Conservation (phyloP, 1,140 invertebrate species). For the Brachionus plicatilis region DNA sequence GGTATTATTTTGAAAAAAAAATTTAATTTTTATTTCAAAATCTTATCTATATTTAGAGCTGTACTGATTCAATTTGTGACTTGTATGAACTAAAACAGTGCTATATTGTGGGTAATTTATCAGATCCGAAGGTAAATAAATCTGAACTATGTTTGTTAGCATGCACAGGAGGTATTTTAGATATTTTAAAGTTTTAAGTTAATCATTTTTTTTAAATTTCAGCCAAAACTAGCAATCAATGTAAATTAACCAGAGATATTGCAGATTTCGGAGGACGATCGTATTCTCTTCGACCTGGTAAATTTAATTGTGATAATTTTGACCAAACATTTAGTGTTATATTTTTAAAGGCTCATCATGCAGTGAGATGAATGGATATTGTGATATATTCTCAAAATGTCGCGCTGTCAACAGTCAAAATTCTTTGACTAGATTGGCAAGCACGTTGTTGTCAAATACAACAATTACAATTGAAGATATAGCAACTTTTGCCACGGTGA, state of each 20-base stretch:
- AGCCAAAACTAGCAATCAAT: constrained; percentile 9
- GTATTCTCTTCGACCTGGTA: constrained; percentile 34
- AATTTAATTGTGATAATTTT: not conserved
- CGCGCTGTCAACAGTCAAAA: constrained; percentile 94
- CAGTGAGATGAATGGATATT: constrained; percentile 89
- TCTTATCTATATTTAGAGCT: not conserved
- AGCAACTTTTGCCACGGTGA: not conserved
- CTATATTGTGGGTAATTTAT: constrained; percentile 4
- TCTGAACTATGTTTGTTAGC: not conserved
- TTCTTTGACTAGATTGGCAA: constrained; percentile 88
- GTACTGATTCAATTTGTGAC: constrained; percentile 27
- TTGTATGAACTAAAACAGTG: not conserved
- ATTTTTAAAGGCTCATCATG: constrained; percentile 77
- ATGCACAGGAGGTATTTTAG: not conserved
- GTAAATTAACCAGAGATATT: not conserved
- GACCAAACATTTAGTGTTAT: not conserved
- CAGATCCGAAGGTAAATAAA: constrained; percentile 13
- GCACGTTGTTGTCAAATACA: constrained; percentile 76
- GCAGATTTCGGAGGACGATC: constrained; percentile 3
- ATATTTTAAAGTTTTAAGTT: not conserved
- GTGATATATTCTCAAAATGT: constrained; percentile 95
- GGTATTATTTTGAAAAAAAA: not conserved
- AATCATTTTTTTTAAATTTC: not conserved
- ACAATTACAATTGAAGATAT: not conserved
- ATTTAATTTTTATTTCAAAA: not conserved